These are phyloP conservation scores for Sclerurus mexicanus DNA, from an alignment of 2,113 vertebrate genomes.

Conservation along the genomic window DNA sequence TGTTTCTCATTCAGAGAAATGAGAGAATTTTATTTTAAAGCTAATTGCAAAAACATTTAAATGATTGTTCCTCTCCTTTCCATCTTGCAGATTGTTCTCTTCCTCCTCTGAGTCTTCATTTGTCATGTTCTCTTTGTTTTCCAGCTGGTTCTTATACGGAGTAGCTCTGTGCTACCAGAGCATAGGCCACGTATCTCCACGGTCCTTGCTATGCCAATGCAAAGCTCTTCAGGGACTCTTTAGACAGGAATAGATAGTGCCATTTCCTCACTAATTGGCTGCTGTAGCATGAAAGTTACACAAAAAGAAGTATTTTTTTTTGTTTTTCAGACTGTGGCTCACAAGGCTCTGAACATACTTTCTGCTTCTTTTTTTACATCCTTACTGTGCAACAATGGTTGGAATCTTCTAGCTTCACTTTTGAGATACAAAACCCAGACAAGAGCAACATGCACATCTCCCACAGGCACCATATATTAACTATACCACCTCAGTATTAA, in stretches of 20 bases:
- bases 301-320: not conserved
- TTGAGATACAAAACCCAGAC: not conserved
- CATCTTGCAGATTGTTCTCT: not conserved
- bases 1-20: not conserved
- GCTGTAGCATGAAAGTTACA: not conserved
- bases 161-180: not conserved
- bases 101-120: not conserved
- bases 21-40: not conserved
- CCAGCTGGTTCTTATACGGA: not conserved
- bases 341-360: not conserved
- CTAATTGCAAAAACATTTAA: not conserved
- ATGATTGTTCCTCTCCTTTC: not conserved
- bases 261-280: not conserved
- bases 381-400: not conserved
- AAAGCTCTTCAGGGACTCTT: not conserved
- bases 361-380: not conserved
- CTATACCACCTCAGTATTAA: not conserved
- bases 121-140: not conserved
- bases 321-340: not conserved
- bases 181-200: not conserved
- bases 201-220: not conserved
- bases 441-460: not conserved
- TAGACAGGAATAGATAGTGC: not conserved
- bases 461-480: fast-evolving
- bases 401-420: not conserved